Conservation (phyloP, 1,140 invertebrate species). For the Phymastichus coffea region DNA sequence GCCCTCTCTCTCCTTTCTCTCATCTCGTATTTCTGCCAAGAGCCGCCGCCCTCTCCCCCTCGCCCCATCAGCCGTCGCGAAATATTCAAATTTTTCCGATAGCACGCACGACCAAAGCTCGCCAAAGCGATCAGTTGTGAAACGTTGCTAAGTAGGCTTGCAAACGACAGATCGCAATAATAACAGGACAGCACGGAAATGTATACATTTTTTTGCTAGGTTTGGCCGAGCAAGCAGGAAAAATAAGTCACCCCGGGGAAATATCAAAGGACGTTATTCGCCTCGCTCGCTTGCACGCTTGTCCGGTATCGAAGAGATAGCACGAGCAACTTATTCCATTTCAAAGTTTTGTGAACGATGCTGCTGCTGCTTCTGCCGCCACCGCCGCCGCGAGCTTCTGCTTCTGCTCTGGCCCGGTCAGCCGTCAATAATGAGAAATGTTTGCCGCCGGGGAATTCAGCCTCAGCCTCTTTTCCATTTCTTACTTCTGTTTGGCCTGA, state of each 20-base stretch:
- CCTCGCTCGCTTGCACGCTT: not conserved
- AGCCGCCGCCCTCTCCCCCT: not conserved
- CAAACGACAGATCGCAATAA: too few relatives aligned
- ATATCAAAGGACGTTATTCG: constrained; percentile 8
- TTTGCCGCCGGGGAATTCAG: constrained; percentile 39
- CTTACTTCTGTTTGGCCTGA: too few relatives aligned
- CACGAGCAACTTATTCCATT: constrained; percentile 47
- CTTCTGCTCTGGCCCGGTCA: constrained; percentile 34
- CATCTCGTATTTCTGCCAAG: not conserved
- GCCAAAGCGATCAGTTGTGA: not conserved
- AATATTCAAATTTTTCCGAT: constrained; percentile 18
- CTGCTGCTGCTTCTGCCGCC: not conserved
- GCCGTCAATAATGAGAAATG: constrained; percentile 49
- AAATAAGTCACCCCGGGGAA: constrained; percentile 25
- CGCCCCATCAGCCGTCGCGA: not conserved
- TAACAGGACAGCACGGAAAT: too few relatives aligned
- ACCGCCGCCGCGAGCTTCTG: not conserved
- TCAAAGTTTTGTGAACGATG: constrained; percentile 42
- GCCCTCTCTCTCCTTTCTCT: not conserved
- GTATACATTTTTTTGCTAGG: too few relatives aligned
- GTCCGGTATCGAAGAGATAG: constrained; percentile 15
- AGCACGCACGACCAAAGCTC: too few relatives aligned
- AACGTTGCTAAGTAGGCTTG: too few relatives aligned
- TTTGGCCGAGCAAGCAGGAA: too few relatives aligned
- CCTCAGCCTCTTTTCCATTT: not conserved